Base-by-base conservation (phyloP, 1,140 invertebrate species). In the Drosophila asahinai region DNA sequence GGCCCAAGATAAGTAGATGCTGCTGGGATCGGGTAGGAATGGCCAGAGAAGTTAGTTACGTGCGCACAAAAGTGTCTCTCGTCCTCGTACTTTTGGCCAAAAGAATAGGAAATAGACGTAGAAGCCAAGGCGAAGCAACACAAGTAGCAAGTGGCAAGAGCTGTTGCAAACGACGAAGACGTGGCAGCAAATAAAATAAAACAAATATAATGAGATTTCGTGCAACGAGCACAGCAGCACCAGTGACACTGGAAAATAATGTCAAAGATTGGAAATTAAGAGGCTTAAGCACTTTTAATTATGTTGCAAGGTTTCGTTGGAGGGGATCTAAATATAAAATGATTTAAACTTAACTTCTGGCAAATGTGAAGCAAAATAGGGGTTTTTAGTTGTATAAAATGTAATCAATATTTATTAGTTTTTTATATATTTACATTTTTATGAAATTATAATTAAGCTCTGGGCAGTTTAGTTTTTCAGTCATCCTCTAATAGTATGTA, bases 171-270 rank as follows among this genome's bases (percentile, higher is more conserved):
- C 66, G 66, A 81, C 58, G 80, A 87, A 72, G 77, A 78, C 86
- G 83, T 86, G 83, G 73, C 72, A 80, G 77, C 84, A 90, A 89
- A 89, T 89, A 89, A 89, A 89, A 89, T 89, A 89, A 89, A 89
- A 90, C 78, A 89, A 90, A 89, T 90, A 90, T 86, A 89, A 89
- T 89, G 86, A 89, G 86, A 90, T 90, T 89, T 89, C 76, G 81
- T 89, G 86, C 64, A 60, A 63, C 71, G 70, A 54, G 47, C 40
- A 17, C 42, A 48, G 45, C 38, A 66, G 74, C 40, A 45, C 19
- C 25, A 42, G 11, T 22, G 25, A 22, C 64, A 71, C 64, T 43
- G 12, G 7, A 25, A 47, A 15, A 40, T 40, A 70, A 36, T 5
- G 2, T 11, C 1, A 36, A 19, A 7, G 14, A 11, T 33, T 22